Evolutionary conservation across 2,113 vertebrate species (phyloP).

Genomic region (Myanophis thanlyinensis): DNA sequence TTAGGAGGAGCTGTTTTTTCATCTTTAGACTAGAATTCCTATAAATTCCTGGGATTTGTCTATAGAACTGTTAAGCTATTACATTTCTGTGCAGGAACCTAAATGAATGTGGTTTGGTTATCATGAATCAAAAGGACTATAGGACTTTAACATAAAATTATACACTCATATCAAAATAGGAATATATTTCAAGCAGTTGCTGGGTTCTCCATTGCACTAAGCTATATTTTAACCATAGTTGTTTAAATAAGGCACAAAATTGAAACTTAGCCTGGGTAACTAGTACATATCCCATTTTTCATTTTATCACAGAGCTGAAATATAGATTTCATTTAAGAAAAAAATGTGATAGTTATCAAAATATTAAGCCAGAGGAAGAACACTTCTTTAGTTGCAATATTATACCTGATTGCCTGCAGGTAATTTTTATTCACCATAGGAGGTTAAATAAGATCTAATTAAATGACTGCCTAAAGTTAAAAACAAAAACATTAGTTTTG

Average conservation of each 20-base stretch:
- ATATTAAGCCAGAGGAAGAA: not conserved
- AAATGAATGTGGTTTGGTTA: constrained; percentile 18
- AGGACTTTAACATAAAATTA: not conserved
- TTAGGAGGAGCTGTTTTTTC: constrained; percentile 51
- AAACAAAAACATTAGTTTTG: not conserved
- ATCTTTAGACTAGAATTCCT: not conserved
- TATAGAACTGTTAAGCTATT: not conserved
- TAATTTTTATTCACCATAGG: not conserved
- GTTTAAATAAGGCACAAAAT: not conserved
- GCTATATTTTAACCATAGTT: not conserved
- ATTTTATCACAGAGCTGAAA: not conserved
- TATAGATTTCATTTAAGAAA: not conserved
- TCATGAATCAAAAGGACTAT: not conserved
- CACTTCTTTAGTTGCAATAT: not conserved
- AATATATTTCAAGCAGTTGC: not conserved
- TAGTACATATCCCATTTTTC: not conserved
- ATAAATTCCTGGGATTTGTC: not conserved
- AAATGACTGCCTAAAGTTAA: not conserved
- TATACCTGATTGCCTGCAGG: not conserved
- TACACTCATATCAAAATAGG: not conserved
- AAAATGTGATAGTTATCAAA: not conserved
- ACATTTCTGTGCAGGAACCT: not conserved
- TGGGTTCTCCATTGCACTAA: not conserved
- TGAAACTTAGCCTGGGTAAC: not conserved
- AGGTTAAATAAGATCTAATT: not conserved